A percentile compares a stretch with the other conserved stretches of the same genome.
Evolutionary conservation across 2,888 invertebrate species (phyloP).

Genomic region (Pegoplata infirma): DNA sequence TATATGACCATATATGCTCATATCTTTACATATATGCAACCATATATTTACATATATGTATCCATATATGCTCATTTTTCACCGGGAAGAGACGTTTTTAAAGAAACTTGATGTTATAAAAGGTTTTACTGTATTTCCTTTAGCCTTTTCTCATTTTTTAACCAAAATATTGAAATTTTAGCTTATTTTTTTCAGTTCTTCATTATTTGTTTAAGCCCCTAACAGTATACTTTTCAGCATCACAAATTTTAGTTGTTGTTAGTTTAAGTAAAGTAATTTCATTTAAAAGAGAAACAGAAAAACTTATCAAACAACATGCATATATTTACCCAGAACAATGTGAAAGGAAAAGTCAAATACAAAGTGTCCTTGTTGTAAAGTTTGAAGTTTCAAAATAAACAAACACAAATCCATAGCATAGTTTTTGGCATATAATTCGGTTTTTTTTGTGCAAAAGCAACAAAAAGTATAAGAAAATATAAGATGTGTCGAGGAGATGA

Average conservation of each 20-base stretch:
- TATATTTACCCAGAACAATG: too few species aligned
- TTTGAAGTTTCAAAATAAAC: slow-evolving; percentile 16
- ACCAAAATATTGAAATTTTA: too few species aligned
- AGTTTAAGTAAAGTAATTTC: background rate
- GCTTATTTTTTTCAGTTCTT: too few species aligned
- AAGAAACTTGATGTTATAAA: too few species aligned
- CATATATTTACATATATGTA: too few species aligned
- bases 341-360: slow-evolving; percentile 29
- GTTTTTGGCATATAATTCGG: slow-evolving; percentile 4
- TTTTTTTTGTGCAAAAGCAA: background rate
- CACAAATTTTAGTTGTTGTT: background rate
- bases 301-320: background rate
- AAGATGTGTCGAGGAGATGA: background rate
- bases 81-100: too few species aligned
- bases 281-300: background rate
- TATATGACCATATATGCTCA: too few species aligned
- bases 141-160: too few species aligned
- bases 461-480: background rate
- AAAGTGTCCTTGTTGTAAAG: slow-evolving; percentile 36
- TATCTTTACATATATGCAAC: too few species aligned
- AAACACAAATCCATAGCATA: slow-evolving; percentile 3
- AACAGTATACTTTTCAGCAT: background rate
- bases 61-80: too few species aligned
- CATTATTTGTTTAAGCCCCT: background rate
- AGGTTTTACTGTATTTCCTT: too few species aligned